Percentiles rank a stretch among this genome's conserved stretches.
These are phyloP conservation scores for Caenorhabditis plicata DNA, from an alignment of 2,888 invertebrate genomes.

Conservation along the genomic window DNA sequence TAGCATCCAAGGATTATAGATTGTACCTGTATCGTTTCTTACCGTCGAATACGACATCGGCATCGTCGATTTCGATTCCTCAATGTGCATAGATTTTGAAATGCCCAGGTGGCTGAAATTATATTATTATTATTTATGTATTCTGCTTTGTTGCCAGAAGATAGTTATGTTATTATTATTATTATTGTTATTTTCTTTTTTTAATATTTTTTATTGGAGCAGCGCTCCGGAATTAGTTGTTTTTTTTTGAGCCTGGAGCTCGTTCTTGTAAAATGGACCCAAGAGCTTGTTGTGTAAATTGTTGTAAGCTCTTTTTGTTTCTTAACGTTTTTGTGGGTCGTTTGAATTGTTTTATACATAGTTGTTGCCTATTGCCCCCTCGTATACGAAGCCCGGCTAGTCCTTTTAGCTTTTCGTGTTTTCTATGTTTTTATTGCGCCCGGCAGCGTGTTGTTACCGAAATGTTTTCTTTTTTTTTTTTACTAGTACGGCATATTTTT, in stretches of 20 bases:
- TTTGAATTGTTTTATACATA: too few relatives aligned
- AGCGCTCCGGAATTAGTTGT: conserved; percentile 12
- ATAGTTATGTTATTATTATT: too few relatives aligned
- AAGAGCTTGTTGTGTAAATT: too few relatives aligned
- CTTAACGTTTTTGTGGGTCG: too few relatives aligned
- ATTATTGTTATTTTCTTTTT: too few relatives aligned
- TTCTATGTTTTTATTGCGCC: conserved; percentile 19
- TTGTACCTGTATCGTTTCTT: conserved; percentile 95
- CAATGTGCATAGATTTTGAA: conserved; percentile 25
- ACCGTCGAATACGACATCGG: conserved; percentile 15
- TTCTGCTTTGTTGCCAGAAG: too few relatives aligned
- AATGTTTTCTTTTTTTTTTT: neutral
- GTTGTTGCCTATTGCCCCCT: neutral
- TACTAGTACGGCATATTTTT: conserved; percentile 9
- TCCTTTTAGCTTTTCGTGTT: neutral
- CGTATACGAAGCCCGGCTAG: neutral
- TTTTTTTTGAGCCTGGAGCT: conserved; percentile 19
- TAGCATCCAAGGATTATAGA: conserved; percentile 98
- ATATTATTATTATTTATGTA: too few relatives aligned
- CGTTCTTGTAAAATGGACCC: conserved; percentile 22
- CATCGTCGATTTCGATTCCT: conserved; percentile 7
- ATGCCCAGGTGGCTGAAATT: too few relatives aligned
- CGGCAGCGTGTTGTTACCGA: conserved; percentile 26
- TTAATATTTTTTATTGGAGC: conserved; percentile 27
- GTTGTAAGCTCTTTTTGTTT: too few relatives aligned